Evolutionary conservation across 2,113 vertebrate species (phyloP).

Genomic region (Scomber scombrus): DNA sequence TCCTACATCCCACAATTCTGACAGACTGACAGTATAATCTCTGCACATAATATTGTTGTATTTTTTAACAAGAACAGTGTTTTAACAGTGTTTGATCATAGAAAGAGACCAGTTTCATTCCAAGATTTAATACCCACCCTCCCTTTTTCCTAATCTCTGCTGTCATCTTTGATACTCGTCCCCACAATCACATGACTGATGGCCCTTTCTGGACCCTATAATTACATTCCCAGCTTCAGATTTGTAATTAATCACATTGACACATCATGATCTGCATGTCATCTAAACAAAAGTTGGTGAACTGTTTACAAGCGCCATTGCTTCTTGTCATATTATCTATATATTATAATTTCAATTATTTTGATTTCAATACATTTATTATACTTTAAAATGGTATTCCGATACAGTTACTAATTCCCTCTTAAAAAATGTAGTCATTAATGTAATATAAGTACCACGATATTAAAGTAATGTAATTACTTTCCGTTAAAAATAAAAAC

Average conservation of each 20-base stretch:
- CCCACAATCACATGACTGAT: slow-evolving; percentile 54
- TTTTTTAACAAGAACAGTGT: slow-evolving; percentile 66
- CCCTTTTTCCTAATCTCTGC: slow-evolving; percentile 17
- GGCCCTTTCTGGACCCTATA: slow-evolving; percentile 38
- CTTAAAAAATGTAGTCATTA: no score
- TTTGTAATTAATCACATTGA: slow-evolving; percentile 52
- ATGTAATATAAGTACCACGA: no score
- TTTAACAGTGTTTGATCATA: slow-evolving; percentile 58
- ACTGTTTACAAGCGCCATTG: slow-evolving; percentile 10
- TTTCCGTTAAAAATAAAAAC: no score
- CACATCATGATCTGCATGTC: slow-evolving; percentile 34
- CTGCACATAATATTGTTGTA: slow-evolving; percentile 56
- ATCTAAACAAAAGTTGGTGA: not conserved
- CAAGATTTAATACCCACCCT: slow-evolving; percentile 24
- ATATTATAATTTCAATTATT: slow-evolving; percentile 10
- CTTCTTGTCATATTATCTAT: slow-evolving; percentile 16
- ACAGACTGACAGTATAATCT: slow-evolving; percentile 66
- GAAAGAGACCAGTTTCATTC: slow-evolving; percentile 33
- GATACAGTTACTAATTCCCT: no score
- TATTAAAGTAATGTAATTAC: no score
- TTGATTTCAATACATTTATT: slow-evolving; percentile 37
- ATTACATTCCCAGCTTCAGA: slow-evolving; percentile 58
- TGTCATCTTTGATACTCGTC: slow-evolving; percentile 62
- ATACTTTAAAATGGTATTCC: no score
- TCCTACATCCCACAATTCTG: slow-evolving; percentile 51